phyloP scores from a whole-genome alignment of 2,113 vertebrate genomes.

The Callipepla squamata region DNA sequence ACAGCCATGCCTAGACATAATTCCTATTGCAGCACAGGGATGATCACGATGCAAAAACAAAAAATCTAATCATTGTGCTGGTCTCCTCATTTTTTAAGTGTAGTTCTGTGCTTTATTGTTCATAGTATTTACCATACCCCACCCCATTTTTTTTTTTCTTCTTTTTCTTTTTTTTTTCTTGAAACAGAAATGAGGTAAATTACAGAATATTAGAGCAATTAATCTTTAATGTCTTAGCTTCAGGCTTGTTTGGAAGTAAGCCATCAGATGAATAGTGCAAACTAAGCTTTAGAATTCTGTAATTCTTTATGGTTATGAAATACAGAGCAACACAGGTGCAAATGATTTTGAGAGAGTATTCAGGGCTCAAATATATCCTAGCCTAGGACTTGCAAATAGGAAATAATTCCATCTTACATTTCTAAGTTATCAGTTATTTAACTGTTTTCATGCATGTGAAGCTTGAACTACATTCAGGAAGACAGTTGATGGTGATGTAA shows the following conservation, averaged over 20 bases:
- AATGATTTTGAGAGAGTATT: background rate
- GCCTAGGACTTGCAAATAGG: background rate
- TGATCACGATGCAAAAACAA: background rate
- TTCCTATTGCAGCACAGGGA: fast-evolving
- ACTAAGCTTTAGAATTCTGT: background rate
- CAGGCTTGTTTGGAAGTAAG: background rate
- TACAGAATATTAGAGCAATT: background rate
- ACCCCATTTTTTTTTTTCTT: background rate
- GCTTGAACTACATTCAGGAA: background rate
- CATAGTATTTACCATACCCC: background rate
- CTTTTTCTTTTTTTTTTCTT: background rate
- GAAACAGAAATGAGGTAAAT: background rate
- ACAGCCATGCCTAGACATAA: background rate
- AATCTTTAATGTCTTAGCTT: background rate
- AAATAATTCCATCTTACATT: background rate
- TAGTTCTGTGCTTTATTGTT: background rate
- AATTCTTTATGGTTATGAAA: background rate
- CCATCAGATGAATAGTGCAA: background rate
- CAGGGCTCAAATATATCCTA: background rate
- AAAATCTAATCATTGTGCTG: background rate
- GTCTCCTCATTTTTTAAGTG: background rate
- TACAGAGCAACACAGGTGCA: background rate
- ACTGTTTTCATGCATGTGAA: background rate
- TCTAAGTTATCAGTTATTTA: background rate
- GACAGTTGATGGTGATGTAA: background rate